These are phyloP conservation scores for Plagiodera versicolora DNA, from an alignment of 2,888 invertebrate species.

Conservation along the genomic window DNA sequence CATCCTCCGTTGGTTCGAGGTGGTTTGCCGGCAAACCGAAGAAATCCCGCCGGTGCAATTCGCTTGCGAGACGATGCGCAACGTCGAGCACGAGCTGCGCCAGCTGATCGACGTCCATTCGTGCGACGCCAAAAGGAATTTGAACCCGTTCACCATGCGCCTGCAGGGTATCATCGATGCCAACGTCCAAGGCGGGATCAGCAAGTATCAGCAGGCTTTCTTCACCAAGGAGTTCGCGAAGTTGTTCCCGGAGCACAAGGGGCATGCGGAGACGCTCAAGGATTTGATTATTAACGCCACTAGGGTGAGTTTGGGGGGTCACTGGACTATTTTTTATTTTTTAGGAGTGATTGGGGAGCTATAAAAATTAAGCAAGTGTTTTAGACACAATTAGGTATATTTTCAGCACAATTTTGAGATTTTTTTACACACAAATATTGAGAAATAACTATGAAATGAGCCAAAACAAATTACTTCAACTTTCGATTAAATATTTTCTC, in stretches of 20 bases:
- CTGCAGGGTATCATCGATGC: constrained; percentile 90
- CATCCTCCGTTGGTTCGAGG: constrained; percentile 92
- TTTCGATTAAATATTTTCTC: too few species aligned
- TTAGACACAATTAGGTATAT: too few species aligned
- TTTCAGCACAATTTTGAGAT: too few species aligned
- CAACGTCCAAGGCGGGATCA: constrained; percentile 92
- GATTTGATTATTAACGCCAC: constrained; percentile 75
- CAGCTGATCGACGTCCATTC: constrained; percentile 80
- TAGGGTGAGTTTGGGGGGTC: constrained; percentile 61
- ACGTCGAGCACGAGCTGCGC: constrained; percentile 83
- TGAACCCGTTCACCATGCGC: constrained; percentile 92
- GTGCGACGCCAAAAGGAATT: constrained; percentile 78
- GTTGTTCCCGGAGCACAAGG: constrained; percentile 62
- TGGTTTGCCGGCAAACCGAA: constrained; percentile 71
- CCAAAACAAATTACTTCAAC: too few species aligned
- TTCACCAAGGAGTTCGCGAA: constrained; percentile 77
- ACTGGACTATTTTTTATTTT: too few species aligned
- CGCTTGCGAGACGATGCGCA: constrained; percentile 93
- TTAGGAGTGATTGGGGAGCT: too few species aligned
- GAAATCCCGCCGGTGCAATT: constrained; percentile 80
- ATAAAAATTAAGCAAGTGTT: too few species aligned
- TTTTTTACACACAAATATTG: too few species aligned
- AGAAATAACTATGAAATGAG: too few species aligned
- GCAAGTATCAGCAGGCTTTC: constrained; percentile 95
- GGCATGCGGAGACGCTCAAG: constrained; percentile 64